Conservation (phyloP, 2,888 invertebrate genomes). For the Phytoseiulus persimilis region DNA sequence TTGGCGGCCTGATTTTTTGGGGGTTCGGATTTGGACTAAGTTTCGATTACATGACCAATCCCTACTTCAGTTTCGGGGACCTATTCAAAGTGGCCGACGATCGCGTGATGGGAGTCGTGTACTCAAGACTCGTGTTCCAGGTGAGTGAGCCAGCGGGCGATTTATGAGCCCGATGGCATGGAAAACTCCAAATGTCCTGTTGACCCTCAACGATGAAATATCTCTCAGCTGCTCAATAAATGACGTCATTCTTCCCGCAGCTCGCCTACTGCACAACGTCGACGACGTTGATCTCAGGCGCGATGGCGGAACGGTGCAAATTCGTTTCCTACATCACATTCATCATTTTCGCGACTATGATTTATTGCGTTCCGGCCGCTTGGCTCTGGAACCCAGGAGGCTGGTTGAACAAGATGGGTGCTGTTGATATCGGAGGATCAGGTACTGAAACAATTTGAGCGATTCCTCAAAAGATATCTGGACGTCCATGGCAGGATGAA, state of each 20-base stretch:
- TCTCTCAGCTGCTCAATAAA: neutral
- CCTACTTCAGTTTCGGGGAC: slow-evolving; percentile 59
- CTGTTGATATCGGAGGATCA: slow-evolving; percentile 83
- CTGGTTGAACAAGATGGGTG: slow-evolving; percentile 56
- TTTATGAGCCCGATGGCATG: neutral
- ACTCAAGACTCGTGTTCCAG: slow-evolving; percentile 50
- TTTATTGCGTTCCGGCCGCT: slow-evolving; percentile 77
- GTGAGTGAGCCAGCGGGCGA: slow-evolving; percentile 45
- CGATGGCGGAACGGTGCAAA: slow-evolving; percentile 75
- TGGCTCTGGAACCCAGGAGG: slow-evolving; percentile 48
- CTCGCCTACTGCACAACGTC: slow-evolving; percentile 76
- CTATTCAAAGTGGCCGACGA: slow-evolving; percentile 50
- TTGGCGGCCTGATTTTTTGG: slow-evolving; percentile 92
- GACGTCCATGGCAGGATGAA: no score
- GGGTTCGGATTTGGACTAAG: slow-evolving; percentile 84
- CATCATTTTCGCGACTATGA: slow-evolving; percentile 74
- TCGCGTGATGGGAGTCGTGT: slow-evolving; percentile 48
- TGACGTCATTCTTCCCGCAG: slow-evolving; percentile 34
- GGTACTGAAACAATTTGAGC: slow-evolving; percentile 53
- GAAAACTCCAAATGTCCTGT: neutral
- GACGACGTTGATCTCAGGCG: slow-evolving; percentile 83
- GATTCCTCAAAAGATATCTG: neutral
- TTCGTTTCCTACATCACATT: slow-evolving; percentile 82
- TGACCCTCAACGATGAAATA: neutral
- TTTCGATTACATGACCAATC: slow-evolving; percentile 65